Conservation (phyloP, 2,113 vertebrate genomes). For the Herpailurus yagouaroundi region DNA sequence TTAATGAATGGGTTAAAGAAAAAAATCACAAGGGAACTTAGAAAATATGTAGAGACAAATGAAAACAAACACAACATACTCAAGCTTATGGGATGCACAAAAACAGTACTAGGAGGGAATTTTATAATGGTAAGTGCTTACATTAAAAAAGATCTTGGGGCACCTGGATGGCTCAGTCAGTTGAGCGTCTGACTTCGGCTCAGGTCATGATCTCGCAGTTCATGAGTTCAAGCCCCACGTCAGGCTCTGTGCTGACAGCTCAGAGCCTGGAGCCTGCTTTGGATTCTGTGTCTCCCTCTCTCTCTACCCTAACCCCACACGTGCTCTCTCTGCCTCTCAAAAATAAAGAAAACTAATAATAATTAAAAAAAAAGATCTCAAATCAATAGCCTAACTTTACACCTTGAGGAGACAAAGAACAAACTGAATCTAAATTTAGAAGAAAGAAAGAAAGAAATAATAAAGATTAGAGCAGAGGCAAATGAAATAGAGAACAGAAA, state of each 20-base stretch:
- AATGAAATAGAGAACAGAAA: not conserved
- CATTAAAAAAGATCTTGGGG: not conserved
- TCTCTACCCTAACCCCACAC: no score
- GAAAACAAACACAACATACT: not conserved
- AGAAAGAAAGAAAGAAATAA: not conserved
- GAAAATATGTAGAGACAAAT: not conserved
- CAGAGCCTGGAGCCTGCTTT: no score
- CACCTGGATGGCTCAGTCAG: no score
- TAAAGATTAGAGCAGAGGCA: not conserved
- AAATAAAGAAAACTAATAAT: no score
- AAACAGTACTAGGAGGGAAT: not conserved
- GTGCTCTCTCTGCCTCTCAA: no score
- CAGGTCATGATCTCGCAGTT: no score
- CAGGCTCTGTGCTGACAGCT: no score
- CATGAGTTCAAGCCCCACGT: no score
- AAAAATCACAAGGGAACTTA: not conserved
- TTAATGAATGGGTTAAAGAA: not conserved
- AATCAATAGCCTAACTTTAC: not conserved
- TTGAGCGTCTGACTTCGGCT: no score
- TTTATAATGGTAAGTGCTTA: not conserved
- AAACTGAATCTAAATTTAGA: not conserved
- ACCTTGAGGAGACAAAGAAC: not conserved
- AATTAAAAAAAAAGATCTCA: not conserved
- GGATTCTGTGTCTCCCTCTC: no score
- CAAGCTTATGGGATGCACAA: not conserved